Evolutionary conservation across 2,113 vertebrate genomes (phyloP).

Genomic region (Scomber scombrus): DNA sequence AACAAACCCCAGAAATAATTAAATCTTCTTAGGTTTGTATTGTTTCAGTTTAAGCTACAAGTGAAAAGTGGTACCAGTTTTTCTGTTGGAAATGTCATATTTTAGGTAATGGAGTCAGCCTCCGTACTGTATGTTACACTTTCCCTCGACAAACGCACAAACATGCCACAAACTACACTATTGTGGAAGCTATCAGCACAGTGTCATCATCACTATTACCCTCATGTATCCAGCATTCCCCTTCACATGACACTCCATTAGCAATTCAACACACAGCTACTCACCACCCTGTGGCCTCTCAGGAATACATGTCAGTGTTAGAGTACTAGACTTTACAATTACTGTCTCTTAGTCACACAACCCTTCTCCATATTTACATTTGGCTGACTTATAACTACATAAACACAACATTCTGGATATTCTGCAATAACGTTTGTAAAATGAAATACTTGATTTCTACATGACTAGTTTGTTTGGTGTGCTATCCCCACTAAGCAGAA

Average conservation of each 20-base stretch:
- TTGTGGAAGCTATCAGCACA: conserved; percentile 49
- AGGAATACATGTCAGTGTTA: conserved; percentile 53
- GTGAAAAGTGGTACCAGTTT: neutral
- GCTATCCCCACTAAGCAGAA: neutral
- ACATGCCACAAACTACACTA: conserved; percentile 36
- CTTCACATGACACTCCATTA: conserved; percentile 64
- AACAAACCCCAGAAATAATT: neutral
- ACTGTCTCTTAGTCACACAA: conserved; percentile 37
- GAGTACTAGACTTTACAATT: conserved; percentile 26
- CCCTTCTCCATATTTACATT: conserved; percentile 15
- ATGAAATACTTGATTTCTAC: conserved; percentile 7
- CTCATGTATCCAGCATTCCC: conserved; percentile 45
- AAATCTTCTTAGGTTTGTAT: conserved; percentile 23
- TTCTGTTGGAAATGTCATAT: conserved; percentile 13
- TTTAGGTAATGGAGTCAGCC: conserved; percentile 41
- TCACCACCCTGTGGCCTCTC: conserved; percentile 35
- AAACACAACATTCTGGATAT: neutral
- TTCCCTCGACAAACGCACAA: conserved; percentile 38
- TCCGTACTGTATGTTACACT: conserved; percentile 34
- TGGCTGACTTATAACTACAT: neutral
- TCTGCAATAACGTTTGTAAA: neutral
- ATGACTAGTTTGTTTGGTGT: conserved; percentile 29
- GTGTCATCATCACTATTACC: conserved; percentile 64
- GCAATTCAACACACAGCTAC: conserved; percentile 46
- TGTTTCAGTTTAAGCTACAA: conserved; percentile 24